phyloP scores from a whole-genome alignment of 2,888 invertebrate genomes.

The Metalampra italica region DNA sequence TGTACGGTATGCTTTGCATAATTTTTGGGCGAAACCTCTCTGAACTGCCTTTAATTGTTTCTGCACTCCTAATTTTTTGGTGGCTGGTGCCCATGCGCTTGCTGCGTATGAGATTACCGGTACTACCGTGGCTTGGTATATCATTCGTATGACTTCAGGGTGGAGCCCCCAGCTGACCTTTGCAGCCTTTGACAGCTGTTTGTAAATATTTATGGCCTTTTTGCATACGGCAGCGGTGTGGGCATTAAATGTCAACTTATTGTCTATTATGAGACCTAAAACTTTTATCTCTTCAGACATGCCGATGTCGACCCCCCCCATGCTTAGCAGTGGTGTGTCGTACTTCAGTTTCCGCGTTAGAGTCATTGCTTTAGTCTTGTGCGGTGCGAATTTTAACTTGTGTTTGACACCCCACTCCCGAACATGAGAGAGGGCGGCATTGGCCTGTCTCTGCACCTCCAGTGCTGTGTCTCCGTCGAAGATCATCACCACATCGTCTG shows the following conservation, averaged over 20 bases:
- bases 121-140: not conserved
- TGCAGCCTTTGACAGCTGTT: not conserved
- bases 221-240: not conserved
- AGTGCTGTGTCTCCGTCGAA: conserved; percentile 6
- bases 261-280: not conserved
- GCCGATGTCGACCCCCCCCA: too few relatives aligned
- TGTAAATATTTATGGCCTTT: not conserved
- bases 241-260: not conserved
- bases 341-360: not conserved
- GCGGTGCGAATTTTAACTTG: too few relatives aligned
- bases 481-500: conserved; percentile 11
- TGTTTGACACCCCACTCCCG: conserved; percentile 12
- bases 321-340: not conserved
- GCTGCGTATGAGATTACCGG: not conserved
- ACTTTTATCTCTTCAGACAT: not conserved
- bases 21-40: not conserved
- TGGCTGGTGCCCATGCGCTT: not conserved
- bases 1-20: not conserved
- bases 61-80: not conserved
- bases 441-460: conserved; percentile 8
- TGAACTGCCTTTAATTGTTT: not conserved
- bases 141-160: not conserved
- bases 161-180: not conserved
- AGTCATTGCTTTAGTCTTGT: too few relatives aligned
- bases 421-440: conserved; percentile 10